A percentile compares a stretch with the other conserved stretches of the same genome.
phyloP scores from a whole-genome alignment of 2,113 vertebrate genomes.

The Baryphthengus martii region DNA sequence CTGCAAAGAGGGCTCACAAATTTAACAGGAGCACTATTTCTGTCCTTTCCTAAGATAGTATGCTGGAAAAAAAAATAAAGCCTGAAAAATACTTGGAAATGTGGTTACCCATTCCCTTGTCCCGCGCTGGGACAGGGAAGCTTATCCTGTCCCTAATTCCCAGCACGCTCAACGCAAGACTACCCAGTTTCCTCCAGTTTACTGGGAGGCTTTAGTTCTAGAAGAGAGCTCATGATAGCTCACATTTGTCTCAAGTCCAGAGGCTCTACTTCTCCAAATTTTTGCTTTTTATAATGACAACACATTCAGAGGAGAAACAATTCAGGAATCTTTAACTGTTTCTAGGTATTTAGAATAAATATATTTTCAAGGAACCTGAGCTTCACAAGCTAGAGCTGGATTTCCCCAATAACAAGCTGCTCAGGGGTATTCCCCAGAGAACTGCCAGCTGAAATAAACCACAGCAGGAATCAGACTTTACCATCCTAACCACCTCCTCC shows the following conservation, averaged over 20 bases:
- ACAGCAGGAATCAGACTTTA: background rate
- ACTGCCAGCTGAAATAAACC: background rate
- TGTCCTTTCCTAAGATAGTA: background rate
- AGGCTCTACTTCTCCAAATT: background rate
- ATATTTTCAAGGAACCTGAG: background rate
- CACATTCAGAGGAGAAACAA: background rate
- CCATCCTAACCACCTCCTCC: background rate
- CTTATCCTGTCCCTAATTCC: background rate
- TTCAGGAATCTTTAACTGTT: background rate
- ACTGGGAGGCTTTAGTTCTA: background rate
- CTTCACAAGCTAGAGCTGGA: background rate
- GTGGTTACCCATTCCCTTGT: background rate
- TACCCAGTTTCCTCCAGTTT: background rate
- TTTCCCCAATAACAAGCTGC: no score
- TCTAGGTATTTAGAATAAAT: background rate
- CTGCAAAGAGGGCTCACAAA: background rate
- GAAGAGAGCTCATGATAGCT: background rate
- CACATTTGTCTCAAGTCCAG: background rate
- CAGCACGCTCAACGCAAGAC: rapidly evolving
- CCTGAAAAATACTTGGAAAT: background rate
- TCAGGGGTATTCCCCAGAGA: background rate
- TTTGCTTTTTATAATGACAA: background rate
- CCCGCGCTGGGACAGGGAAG: background rate
- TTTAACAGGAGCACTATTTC: background rate
- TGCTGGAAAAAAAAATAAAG: background rate